A percentile compares a stretch with the other conserved stretches of the same genome.
Conservation (phyloP, 2,797 vertebrate species). For the Myripristis murdjan region DNA sequence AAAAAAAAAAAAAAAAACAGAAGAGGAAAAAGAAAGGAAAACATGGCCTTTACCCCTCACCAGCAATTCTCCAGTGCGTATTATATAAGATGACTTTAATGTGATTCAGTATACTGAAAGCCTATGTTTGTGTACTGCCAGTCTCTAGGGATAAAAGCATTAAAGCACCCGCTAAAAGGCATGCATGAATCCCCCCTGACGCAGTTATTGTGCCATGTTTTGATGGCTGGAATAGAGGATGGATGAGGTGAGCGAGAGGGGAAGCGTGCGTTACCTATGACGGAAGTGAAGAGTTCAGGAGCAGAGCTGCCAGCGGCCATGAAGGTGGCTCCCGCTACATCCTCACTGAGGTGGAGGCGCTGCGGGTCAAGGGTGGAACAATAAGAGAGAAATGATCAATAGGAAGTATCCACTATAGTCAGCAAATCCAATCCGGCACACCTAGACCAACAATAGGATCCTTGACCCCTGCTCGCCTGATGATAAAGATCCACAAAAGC, state of each 20-base stretch:
- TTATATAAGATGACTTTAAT: constrained; percentile 38
- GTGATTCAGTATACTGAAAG: constrained; percentile 27
- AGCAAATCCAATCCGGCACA: no score
- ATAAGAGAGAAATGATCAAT: neutral
- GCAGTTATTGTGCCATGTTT: constrained; percentile 6
- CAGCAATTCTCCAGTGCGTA: constrained; percentile 11
- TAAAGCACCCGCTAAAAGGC: constrained; percentile 22
- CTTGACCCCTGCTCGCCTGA: no score
- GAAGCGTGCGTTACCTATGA: constrained; percentile 89
- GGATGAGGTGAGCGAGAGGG: neutral
- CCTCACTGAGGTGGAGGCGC: constrained; percentile 95
- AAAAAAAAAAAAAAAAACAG: no score
- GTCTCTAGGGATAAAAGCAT: constrained; percentile 22
- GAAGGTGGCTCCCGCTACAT: constrained; percentile 95
- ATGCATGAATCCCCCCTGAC: constrained; percentile 1
- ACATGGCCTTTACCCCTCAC: neutral
- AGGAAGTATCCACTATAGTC: neutral
- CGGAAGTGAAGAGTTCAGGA: constrained; percentile 94
- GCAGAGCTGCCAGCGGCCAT: constrained; percentile 97
- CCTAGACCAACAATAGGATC: neutral
- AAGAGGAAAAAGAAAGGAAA: neutral
- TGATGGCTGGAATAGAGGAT: neutral
- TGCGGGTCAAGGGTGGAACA: constrained; percentile 55
- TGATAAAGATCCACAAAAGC: no score
- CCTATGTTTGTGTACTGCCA: constrained; percentile 29